Evolutionary conservation across 2,888 invertebrate species (phyloP), one percentile per base, ranked within the genome.

Genomic region (Xestia ashworthii): DNA sequence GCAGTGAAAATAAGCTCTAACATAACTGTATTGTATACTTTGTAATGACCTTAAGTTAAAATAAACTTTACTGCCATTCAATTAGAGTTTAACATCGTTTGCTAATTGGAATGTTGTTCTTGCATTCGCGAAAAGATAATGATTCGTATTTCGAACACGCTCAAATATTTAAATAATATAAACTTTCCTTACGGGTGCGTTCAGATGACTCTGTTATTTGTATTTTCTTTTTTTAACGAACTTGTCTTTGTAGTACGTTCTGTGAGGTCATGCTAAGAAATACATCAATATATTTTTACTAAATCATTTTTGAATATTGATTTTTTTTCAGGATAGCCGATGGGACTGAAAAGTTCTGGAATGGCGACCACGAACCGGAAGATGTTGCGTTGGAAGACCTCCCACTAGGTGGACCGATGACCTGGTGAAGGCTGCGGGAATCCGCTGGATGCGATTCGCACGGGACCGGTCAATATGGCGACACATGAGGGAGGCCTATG

Each of bases 71-170:
- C 41, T 0, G 0, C 0, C 0, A 16, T 41, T 0, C 8, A 19
- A n/a, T 82, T 89, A 92, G 67, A 80, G 83, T 81, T 76, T 14
- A 87, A 81, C 48, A 38, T 79, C 14, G 32, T 60, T 53, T 72
- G 62, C 60, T 80, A 78, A 80, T 55, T 76, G 75, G 73, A 62
- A 74, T 76, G 82, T 81, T 91, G 87, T 89, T 86, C 83, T 60
- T 87, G 90, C 74, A 92, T 92, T 92, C 89, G 92, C 88, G 91
- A 93, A 93, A 91, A 93, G 94, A 93, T 95, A 95, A 95, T 95
- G 93, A 93, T 94, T 93, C 90, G 92, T 90, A 94, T 94, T 95
- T 94, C 90, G 93, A 94, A 94, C 93, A 92, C 93, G 93, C 92
- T 92, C 93, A 94, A 94, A 95, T 95, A 94, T 95, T 94, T 94